These are phyloP conservation scores for Ophiothrix spiculata DNA, from an alignment of 35 echinoderm and acorn worm genomes.

Conservation along the genomic window DNA sequence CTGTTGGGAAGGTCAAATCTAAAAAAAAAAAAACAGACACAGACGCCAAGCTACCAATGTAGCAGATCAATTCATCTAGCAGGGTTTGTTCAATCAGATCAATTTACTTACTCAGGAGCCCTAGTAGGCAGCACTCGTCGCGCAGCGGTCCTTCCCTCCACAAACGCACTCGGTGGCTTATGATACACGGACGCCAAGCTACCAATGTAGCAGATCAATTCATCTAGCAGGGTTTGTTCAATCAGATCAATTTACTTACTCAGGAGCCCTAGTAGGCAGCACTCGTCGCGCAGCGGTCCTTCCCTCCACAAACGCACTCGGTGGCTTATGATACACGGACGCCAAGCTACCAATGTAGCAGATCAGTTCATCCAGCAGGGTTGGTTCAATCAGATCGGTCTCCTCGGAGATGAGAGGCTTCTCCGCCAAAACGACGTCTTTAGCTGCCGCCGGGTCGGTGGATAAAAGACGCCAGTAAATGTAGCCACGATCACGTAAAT, in stretches of 20 bases:
- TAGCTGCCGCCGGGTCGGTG: slow-evolving; percentile 80
- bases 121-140: slow-evolving; percentile 70
- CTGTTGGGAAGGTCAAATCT: too few relatives aligned
- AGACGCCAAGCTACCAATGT: slow-evolving; percentile 92
- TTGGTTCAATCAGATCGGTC: slow-evolving; percentile 97
- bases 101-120: slow-evolving; percentile 61
- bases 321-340: slow-evolving; percentile 97
- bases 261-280: slow-evolving; percentile 68
- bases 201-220: slow-evolving; percentile 97
- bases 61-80: slow-evolving; percentile 77
- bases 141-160: slow-evolving; percentile 75
- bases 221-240: slow-evolving; percentile 93
- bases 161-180: slow-evolving; percentile 97
- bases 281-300: slow-evolving; percentile 62
- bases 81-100: not conserved
- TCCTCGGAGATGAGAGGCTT: slow-evolving; percentile 98
- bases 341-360: slow-evolving; percentile 96
- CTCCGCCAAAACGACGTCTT: slow-evolving; percentile 93
- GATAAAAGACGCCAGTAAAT: slow-evolving; percentile 99
- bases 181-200: slow-evolving; percentile 98
- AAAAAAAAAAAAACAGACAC: too few relatives aligned
- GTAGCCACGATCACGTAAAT: slow-evolving; percentile 96
- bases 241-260: slow-evolving; percentile 89
- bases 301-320: slow-evolving; percentile 95
- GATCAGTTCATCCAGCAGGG: slow-evolving; percentile 90